These are phyloP conservation scores for Leucopsar rothschildi DNA, from an alignment of 2,113 vertebrate species.

Conservation along the genomic window DNA sequence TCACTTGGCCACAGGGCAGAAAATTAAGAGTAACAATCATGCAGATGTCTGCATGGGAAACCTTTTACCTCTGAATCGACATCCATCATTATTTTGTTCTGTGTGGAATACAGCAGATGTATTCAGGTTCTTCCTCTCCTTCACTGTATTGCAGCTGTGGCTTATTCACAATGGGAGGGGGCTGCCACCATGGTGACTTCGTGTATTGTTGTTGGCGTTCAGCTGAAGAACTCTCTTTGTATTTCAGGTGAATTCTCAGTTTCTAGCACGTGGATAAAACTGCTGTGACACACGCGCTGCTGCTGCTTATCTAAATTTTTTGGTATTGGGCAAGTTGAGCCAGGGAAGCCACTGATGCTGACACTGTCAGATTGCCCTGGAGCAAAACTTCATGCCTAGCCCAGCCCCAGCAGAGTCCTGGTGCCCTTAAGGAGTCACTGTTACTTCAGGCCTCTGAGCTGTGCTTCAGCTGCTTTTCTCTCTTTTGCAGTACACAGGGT, in stretches of 20 bases:
- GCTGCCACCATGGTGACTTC: background rate
- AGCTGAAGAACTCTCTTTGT: background rate
- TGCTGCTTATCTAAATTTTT: background rate
- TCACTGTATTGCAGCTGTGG: background rate
- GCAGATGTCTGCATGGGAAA: background rate
- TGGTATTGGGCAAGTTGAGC: background rate
- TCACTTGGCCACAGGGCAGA: background rate
- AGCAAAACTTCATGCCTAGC: background rate
- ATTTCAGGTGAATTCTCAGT: background rate
- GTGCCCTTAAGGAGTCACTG: background rate
- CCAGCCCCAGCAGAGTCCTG: background rate
- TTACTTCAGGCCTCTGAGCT: background rate
- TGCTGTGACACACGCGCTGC: background rate
- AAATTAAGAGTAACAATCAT: background rate
- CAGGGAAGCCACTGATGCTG: background rate
- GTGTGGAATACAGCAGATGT: background rate
- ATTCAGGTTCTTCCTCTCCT: background rate
- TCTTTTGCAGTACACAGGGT: background rate
- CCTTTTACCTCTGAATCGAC: background rate
- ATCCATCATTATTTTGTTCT: background rate
- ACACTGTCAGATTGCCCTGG: accelerated
- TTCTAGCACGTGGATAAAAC: background rate
- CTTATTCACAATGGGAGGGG: background rate
- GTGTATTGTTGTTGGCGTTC: accelerated
- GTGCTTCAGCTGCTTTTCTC: background rate